Evolutionary conservation across 2,797 vertebrate genomes (phyloP), one percentile per base, ranked within the genome.

Genomic region (Eptatretus atami): DNA sequence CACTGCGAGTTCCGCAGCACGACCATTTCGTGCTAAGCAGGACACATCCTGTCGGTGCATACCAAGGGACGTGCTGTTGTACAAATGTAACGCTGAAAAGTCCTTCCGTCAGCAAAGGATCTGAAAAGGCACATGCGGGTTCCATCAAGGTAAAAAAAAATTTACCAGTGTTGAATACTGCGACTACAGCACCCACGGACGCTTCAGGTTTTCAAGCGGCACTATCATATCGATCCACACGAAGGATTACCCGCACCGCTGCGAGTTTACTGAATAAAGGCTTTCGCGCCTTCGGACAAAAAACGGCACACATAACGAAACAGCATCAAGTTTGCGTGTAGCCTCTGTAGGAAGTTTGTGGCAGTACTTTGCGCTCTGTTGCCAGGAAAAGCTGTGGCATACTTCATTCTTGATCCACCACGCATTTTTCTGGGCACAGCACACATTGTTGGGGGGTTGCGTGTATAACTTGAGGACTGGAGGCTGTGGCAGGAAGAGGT

Each of bases 151-250:
- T 90, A 70, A 77, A 87, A 73, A 78, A 94, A 64, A 86, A n/a
- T 98, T 52, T 98, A 98, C 75, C 92, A 98, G 68, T 98, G 92
- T 75, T n/a, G 90, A 98, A 77, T 96, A 95, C 77, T 98, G 92
- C 71, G 88, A 95, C 75, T 98, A 98, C 77, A 98, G 85, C 79
- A 96, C 90, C 61, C n/a, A 92, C 88, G 53, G 92, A 98, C 1
- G 92, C 92, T 31, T 98, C 92, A 2, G 92, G 92, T 71, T 98
- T 98, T n/a, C 76, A 98, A 98, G 71, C 78, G 90, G 53, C 92
- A 98, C 15, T n/a, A 88, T 98, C 54, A 98, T 98, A 75, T 96
- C 90, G 72, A 98, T 98, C 74, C 92, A 98, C 69, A 98, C 92
- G 1, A 98, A 98, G 71, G 92, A 98, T 82, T 98, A 98, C 65